Evolutionary conservation across 2,888 invertebrate species (phyloP).

Genomic region (Melipona bicolor): DNA sequence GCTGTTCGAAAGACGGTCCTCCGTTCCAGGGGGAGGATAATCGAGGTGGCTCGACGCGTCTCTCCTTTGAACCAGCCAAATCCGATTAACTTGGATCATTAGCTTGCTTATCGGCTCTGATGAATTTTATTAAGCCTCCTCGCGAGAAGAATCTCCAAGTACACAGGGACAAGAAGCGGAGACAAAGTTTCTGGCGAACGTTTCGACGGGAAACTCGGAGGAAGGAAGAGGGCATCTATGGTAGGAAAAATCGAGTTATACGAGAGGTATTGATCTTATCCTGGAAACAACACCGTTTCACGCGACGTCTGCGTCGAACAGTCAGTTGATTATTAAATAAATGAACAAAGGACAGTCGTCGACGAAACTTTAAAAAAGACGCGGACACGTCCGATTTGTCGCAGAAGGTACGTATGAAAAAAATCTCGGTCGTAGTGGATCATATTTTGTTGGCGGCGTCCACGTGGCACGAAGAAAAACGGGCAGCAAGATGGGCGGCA

Average conservation of each 20-base stretch:
- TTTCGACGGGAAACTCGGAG: neutral
- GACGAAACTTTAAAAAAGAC: neutral
- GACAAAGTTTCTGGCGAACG: neutral
- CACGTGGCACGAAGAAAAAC: conserved; percentile 21
- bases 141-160: conserved; percentile 33
- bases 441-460: neutral
- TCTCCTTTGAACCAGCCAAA: conserved; percentile 40
- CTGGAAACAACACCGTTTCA: neutral
- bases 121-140: conserved; percentile 40
- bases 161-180: too few relatives aligned
- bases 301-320: neutral
- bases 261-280: conserved; percentile 15
- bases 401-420: neutral
- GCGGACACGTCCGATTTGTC: too few relatives aligned
- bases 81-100: conserved; percentile 50
- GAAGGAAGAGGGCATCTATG: neutral
- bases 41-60: conserved; percentile 31
- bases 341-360: too few relatives aligned
- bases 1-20: neutral
- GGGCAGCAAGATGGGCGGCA: conserved; percentile 15
- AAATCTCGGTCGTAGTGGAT: neutral
- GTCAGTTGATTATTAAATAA: neutral
- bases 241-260: conserved; percentile 23
- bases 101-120: conserved; percentile 39
- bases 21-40: conserved; percentile 17